Base-by-base conservation (phyloP, 2,797 vertebrate genomes). In the Peromyscus aztecus region DNA sequence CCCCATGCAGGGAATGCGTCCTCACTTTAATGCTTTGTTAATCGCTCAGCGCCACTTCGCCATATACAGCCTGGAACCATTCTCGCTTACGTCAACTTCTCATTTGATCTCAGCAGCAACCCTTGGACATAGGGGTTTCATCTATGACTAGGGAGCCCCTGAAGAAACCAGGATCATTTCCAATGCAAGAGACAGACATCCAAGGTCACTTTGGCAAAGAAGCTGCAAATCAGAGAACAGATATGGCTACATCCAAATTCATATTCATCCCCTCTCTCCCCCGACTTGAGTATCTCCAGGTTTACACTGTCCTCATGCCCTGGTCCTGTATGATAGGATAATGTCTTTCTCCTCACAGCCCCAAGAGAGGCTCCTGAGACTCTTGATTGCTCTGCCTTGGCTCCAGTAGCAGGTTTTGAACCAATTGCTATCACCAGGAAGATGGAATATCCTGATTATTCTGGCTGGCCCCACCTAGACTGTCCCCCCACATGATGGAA, bases 21-120 rank as follows among this genome's bases (percentile, higher is more conserved):
- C 85, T 82, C 29, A 69, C 57, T 34, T 94, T 91, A 87, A 76
- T 29, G 19, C 89, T 37, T 95, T 88, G 6, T 94, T 95, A 95
- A 94, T 96, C 88, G 77, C 49, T 52, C 52, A 7, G 37, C 0
- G 0, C 85, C 93, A 82, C 69, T 76, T 11, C 12, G 27, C 86
- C 6, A 46, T 3, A 10, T 8, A 21, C 89, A 37, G 82, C 80
- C 63, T 76, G 89, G 43, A 94, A 97, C 94, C 63, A 95, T 71
- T 86, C 90, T 75, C 59, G 13, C 65, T 91, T n/a, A 40, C 77
- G 9, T 75, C 75, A 78, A 43, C 49, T n/a, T 93, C 93, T 84
- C 52, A 77, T 84, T 88, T 82, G 71, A 93, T 57, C 71, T 85
- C 29, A 4, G 1, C 43, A 65, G 63, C 61, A 89, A 59, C 11